Evolutionary conservation across 2,797 vertebrate species (phyloP), one percentile per base, ranked within the genome.

Genomic region (Megalops cyprinoides): DNA sequence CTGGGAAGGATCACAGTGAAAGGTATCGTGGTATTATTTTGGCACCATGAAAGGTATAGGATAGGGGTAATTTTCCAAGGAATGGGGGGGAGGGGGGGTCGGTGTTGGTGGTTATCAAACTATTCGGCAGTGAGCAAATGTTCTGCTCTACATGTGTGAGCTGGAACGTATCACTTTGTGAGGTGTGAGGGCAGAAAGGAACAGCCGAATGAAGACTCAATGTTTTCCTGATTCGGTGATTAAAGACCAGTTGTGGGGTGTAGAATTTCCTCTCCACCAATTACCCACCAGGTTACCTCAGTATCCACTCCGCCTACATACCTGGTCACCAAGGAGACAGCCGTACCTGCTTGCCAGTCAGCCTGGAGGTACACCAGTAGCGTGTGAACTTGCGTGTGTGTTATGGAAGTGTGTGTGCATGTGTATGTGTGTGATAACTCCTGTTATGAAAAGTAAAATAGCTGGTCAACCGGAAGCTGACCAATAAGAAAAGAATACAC

Each of bases 281-380:
- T 58, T 34, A 77, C 39, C 51, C 58, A 4, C 28, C 55, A 56
- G 55, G 55, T 56, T 44, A 58, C 37, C 20, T 60, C 34, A 56
- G 76, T 58, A 58, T 58, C 46, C 28, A 8, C n/a, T 69, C 39
- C 62, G 18, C 60, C 78, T 25, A 79, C 67, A 79, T 58, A 80
- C 79, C 79, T 58, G 67, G 49, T 80, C n/a, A 23, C 69, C 69
- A 58, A 55, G 67, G 79, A 74, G 39, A 74, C 69, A 44, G 78
- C 37, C n/a, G 71, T 37, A 58, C 51, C 51, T 42, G 51, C 49
- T 74, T 34, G 37, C 28, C 49, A 58, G 20, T 31, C 48, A 67
- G 78, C 65, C 78, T 8, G 46, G 34, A 73, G 78, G 67, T 51
- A 69, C 39, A 53, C 62, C 25, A 5, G 44, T 37, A 55, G 67